Base-by-base conservation (phyloP, 2,888 invertebrate species). In the Eupithecia subumbrata region DNA sequence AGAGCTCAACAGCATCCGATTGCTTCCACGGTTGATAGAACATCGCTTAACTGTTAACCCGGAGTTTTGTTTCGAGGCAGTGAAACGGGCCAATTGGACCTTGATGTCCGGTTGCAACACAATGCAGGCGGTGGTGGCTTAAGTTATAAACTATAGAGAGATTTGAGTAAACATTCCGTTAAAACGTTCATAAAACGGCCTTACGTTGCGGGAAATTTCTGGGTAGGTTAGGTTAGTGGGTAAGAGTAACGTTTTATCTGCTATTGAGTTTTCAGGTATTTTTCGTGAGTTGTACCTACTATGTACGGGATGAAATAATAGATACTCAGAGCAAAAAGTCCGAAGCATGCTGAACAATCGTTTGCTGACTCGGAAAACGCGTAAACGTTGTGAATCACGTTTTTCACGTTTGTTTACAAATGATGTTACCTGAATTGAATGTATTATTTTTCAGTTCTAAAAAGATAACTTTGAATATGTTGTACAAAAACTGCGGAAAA, bases 41-140 rank as follows among this genome's bases (percentile, higher is more conserved):
- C 80, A 69, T 76, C 71, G 82, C 72, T 81, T 79, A 76, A 76
- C 80, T 52, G 81, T 79, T 81, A 80, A 81, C 78, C 78, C 76
- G 79, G 82, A 80, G 89, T 90, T 91, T 89, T 89, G 90, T 92
- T 91, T 90, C 88, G 89, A 85, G 85, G 82, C 85, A 90, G 92
- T 93, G 93, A 92, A 93, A 93, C 92, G 89, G 87, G 84, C 79
- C 91, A 94, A 94, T 87, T 92, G 90, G 94, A 92, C 94, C 94
- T 94, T 94, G 94, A 92, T 94, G 90, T 94, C 93, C 94, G 93
- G 87, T 92, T 92, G 88, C 92, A 85, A 89, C 91, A 90, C 85
- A 82, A 84, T 80, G 83, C 84, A 80, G 80, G 77, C 76, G 82
- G 43, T 76, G 63, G 75, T 71, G 81, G 82, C 78, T 78, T 81